Evolutionary conservation across 2,888 invertebrate genomes (phyloP).

Genomic region (Phortica okadai): DNA sequence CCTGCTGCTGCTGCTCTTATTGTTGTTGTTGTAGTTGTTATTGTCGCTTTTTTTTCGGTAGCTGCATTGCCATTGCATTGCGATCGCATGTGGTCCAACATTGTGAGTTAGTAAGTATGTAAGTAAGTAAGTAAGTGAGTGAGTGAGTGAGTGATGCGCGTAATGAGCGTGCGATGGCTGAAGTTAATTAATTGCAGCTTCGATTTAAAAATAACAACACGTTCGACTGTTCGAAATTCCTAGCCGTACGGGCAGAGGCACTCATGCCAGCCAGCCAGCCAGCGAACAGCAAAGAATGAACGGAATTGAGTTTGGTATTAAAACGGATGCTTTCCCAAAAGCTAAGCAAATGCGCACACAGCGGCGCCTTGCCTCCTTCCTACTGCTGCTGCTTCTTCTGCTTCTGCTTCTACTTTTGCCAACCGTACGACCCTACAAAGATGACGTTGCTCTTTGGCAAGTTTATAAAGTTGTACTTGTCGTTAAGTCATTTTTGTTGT

Average conservation of each 20-base stretch:
- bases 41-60: background rate
- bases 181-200: constrained; percentile 69
- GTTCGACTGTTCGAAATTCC: constrained; percentile 63
- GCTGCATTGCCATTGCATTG: constrained; percentile 34
- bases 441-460: constrained; percentile 55
- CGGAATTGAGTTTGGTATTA: constrained; percentile 48
- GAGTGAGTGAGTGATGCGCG: constrained; percentile 64
- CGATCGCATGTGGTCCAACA: constrained; percentile 64
- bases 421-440: constrained; percentile 34
- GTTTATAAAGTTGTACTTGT: constrained; percentile 64
- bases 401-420: constrained; percentile 43
- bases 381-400: constrained; percentile 47
- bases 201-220: constrained; percentile 68
- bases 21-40: background rate
- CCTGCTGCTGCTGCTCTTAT: background rate
- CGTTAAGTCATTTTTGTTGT: constrained; percentile 42
- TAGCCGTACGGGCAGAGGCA: constrained; percentile 52
- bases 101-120: constrained; percentile 42
- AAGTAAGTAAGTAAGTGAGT: constrained; percentile 17
- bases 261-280: constrained; percentile 16
- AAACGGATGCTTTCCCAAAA: background rate
- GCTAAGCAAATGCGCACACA: background rate
- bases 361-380: background rate
- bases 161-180: constrained; percentile 69
- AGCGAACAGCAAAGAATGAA: constrained; percentile 54